Percentiles rank a stretch among this genome's conserved stretches.
Conservation (phyloP, 92 coral and sea anemone species). For the Parazoanthus atlanticus region DNA sequence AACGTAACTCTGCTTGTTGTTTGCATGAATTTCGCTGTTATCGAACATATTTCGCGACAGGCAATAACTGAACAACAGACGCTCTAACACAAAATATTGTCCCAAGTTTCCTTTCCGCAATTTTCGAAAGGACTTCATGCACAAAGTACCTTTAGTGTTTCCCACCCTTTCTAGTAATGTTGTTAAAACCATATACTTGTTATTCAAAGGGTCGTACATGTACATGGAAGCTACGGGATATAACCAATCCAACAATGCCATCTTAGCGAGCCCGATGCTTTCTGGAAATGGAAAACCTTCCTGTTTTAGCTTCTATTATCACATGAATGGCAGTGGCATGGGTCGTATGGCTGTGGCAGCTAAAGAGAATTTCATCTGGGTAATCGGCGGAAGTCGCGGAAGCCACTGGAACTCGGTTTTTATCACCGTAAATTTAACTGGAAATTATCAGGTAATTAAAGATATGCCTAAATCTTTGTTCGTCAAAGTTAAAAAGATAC, state of each 20-base stretch:
- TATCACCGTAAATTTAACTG: background rate
- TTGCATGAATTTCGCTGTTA: too few relatives aligned
- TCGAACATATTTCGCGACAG: too few relatives aligned
- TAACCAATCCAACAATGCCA: conserved; percentile 13
- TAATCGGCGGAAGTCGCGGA: background rate
- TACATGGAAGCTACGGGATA: conserved; percentile 31
- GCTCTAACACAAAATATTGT: too few relatives aligned
- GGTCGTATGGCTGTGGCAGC: conserved; percentile 24
- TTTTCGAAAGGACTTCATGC: too few relatives aligned
- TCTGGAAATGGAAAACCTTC: conserved; percentile 5
- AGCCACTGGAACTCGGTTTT: conserved; percentile 8
- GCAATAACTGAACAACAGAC: too few relatives aligned
- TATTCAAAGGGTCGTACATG: conserved; percentile 26
- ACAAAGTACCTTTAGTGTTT: too few relatives aligned
- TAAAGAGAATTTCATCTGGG: background rate
- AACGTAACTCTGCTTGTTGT: too few relatives aligned
- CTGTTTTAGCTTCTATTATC: conserved; percentile 38
- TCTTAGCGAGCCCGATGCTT: conserved; percentile 18
- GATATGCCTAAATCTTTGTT: background rate
- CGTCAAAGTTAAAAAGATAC: background rate
- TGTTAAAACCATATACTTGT: background rate
- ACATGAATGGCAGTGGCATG: conserved; percentile 37
- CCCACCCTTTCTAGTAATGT: too few relatives aligned
- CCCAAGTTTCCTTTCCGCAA: too few relatives aligned
- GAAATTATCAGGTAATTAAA: background rate